Conservation (phyloP, 2,888 invertebrate species). For the Drosophila nigricruria region DNA sequence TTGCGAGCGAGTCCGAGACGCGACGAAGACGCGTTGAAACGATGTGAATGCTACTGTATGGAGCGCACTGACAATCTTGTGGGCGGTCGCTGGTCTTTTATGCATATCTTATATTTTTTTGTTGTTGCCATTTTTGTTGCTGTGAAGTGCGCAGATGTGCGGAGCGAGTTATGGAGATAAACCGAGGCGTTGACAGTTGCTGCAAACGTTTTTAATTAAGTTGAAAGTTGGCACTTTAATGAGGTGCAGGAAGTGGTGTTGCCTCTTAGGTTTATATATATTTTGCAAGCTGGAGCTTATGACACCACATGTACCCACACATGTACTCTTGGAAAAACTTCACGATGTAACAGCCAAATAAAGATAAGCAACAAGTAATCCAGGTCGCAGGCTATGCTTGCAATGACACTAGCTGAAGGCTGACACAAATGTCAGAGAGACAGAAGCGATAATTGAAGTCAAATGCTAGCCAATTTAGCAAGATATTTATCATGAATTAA, state of each 20-base stretch:
- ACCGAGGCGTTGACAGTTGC: constrained; percentile 75
- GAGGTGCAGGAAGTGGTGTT: constrained; percentile 70
- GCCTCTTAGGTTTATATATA: constrained; percentile 5
- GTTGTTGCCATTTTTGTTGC: constrained; percentile 14
- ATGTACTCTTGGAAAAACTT: too few species aligned
- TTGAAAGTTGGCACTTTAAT: constrained; percentile 73
- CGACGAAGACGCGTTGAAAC: constrained; percentile 58
- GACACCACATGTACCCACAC: constrained; percentile 48
- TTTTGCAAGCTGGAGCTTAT: constrained; percentile 33
- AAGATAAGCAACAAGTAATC: constrained; percentile 33
- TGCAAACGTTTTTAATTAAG: constrained; percentile 77
- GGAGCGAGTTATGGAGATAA: constrained; percentile 73
- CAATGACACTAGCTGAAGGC: constrained; percentile 15
- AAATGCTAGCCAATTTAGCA: background rate
- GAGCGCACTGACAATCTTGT: constrained; percentile 64
- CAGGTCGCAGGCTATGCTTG: constrained; percentile 1
- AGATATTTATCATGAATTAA: constrained; percentile 2
- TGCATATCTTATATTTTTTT: constrained; percentile 50
- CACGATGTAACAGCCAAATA: constrained; percentile 14
- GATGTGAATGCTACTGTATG: constrained; percentile 64
- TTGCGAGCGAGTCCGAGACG: constrained; percentile 38
- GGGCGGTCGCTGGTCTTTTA: constrained; percentile 79
- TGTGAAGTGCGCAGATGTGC: constrained; percentile 64
- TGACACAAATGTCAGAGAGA: background rate
- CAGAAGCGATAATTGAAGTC: background rate